Base-by-base conservation (phyloP, 1,140 invertebrate genomes). In the Drosophila bocqueti region DNA sequence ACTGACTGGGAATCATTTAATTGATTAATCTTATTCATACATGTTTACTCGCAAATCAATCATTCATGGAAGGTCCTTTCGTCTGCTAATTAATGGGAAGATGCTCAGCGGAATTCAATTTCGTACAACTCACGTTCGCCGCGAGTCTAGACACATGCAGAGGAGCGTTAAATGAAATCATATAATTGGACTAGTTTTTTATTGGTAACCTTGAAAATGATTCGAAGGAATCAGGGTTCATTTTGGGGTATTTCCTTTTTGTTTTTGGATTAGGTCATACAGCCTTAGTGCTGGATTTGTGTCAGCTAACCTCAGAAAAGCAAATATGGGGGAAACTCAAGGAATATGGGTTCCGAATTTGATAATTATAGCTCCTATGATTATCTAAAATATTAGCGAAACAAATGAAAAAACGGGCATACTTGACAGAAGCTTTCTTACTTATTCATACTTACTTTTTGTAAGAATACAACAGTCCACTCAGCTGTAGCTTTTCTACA, bases 1-100 rank as follows among this genome's bases (percentile, higher is more conserved):
- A 31, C 16, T 34, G 36, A 21, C 52, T 49, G 54, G 38, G 15
- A 43, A 72, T 73, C 46, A 21, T 38, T 72, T 73, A 73, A 72
- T 74, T 74, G 38, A 74, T 73, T 61, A 61, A 72, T 52, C 68
- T 21, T 42, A 61, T 61, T 61, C 68, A 50, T 61, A 73, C 55
- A 61, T 52, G 40, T 50, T 61, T 49, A 43, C 46, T 43, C 31
- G n/a, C 46, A 52, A 73, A 73, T 73, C 67, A 73, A 60, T 73
- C 68, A 73, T 61, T 71, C 11, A 16, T 21, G 7, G 38, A 29
- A 43, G 54, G 54, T 24, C 38, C 49, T 31, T 52, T 24, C 21
- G 15, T 18, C 11, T 24, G 50, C 24, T 68, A 71, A 71, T 68
- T 71, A 69, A 69, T 47, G 50, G 52, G 29, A 26, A 29, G 15